Evolutionary conservation across 2,888 invertebrate genomes (phyloP), one percentile per base, ranked within the genome.

Genomic region (Drosophila anomelani): DNA sequence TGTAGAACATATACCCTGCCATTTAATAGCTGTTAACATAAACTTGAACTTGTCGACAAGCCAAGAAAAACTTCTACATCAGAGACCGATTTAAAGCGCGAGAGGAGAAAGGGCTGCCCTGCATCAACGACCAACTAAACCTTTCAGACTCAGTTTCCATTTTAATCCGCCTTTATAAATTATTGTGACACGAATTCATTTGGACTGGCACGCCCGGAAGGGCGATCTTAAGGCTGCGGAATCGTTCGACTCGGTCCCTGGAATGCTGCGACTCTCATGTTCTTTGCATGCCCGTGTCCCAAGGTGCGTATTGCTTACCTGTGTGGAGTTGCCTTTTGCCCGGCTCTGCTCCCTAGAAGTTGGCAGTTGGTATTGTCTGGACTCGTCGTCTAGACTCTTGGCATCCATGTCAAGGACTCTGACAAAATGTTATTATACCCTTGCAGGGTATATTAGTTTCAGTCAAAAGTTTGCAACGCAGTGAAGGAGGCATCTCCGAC

Each of bases 11-110:
- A 77, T 74, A 79, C 74, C 62, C 55, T 55, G 70, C 79, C 88
- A 76, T 79, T 89, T 87, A 85, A 89, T 88, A 87, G 89, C 82
- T 86, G 88, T 89, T 88, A 89, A 89, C 85, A 86, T 80, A 73
- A 82, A 78, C 77, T 79, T 74, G 60, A 85, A 66, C 79, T 89
- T 89, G 85, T 86, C 82, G 85, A 85, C 88, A 80, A 66, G 43
- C 44, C 47, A 66, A 66, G 70, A 64, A 51, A 70, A 85, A 80
- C 85, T 38, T 49, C 10, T 87, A 86, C 85, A 86, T 75, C 85
- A 80, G 78, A 86, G 89, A 85, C 85, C 85, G 88, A 86, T 86
- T 86, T 87, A 87, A 84, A 41, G 41, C 49, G 15, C n/a, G 36
- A 9, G 20, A 4, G 36, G 61, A 41, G 34, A 23, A 43, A 58